Base-by-base conservation (phyloP, 1,140 invertebrate species). In the Wasmannia auropunctata region DNA sequence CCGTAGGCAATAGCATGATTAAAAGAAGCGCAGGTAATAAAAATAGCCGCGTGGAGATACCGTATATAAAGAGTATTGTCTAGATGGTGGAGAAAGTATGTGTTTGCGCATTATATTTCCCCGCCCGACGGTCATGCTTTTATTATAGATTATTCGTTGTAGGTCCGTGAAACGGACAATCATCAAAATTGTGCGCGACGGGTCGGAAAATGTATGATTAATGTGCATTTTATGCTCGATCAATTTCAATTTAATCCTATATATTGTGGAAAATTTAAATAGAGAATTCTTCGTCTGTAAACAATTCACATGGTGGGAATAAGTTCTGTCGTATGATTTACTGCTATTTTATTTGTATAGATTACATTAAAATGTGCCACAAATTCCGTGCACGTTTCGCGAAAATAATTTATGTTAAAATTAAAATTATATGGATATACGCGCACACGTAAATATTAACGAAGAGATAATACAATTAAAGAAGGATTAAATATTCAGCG, bases 81-180 rank as follows among this genome's bases (percentile, higher is more conserved):
- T 87, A 90, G 79, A 84, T 43, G 56, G 63, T 25, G 54, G n/a
- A 49, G 49, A 72, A 79, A 81, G 43, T 74, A 67, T 58, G 37
- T 63, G 40, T 54, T 69, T 22, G 84, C 37, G 31, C 34, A 22
- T 70, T 19, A 74, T 60, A 60, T 74, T 89, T 72, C 37, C n/a
- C 40, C 75, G 76, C 49, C 16, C 56, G 31, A 8, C 43, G 19
- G 37, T 34, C 54, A 76, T 60, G 75, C 63, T 86, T 86, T 83
- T 74, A 51, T 62, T 58, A 37, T 77, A 88, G 72, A 75, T 86
- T 86, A 60, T 58, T 76, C 70, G 34, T 81, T 86, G 77, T 83
- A 75, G 28, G 75, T 77, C 51, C 60, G 85, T 60, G 43, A 88
- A 80, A 88, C 5, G 54, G 54, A 81, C 28, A 74, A 80, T 62